Conservation (phyloP, 2,888 invertebrate species). For the Drosophila conformis region DNA sequence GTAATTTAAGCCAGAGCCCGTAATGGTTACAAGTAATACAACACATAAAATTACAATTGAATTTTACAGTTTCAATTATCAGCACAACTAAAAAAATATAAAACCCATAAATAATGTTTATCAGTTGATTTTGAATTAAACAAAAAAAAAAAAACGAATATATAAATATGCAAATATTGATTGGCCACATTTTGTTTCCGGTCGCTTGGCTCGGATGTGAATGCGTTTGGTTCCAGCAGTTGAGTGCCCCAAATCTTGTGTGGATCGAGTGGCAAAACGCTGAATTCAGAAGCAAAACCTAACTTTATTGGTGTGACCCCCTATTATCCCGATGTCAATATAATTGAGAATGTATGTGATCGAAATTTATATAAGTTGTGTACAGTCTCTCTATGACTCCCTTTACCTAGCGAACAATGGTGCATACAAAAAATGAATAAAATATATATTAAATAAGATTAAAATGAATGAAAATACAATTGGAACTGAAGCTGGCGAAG, state of each 20-base stretch:
- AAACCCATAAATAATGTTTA: not conserved
- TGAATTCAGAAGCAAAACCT: not conserved
- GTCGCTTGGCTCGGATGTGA: not conserved
- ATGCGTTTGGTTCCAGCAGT: not conserved
- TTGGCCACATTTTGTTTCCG: not conserved
- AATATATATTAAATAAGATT: no score
- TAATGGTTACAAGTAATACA: no score
- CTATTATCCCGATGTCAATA: not conserved
- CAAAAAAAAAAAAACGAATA: not conserved
- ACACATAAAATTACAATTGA: not conserved
- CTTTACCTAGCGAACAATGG: not conserved
- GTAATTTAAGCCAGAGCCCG: not conserved
- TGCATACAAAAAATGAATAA: accelerated
- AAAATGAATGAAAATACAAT: not conserved
- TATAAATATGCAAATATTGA: not conserved
- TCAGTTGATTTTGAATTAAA: not conserved
- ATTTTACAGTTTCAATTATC: not conserved
- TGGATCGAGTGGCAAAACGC: not conserved
- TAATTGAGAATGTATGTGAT: not conserved
- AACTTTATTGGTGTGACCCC: not conserved
- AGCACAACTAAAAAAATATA: not conserved
- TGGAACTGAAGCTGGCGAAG: not conserved
- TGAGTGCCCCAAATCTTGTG: not conserved
- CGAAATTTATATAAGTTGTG: not conserved
- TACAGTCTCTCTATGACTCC: not conserved